Percentiles rank a stretch among this genome's conserved stretches.
Conservation (phyloP, 1,140 invertebrate genomes). For the Ceratoteleas bidentatus region DNA sequence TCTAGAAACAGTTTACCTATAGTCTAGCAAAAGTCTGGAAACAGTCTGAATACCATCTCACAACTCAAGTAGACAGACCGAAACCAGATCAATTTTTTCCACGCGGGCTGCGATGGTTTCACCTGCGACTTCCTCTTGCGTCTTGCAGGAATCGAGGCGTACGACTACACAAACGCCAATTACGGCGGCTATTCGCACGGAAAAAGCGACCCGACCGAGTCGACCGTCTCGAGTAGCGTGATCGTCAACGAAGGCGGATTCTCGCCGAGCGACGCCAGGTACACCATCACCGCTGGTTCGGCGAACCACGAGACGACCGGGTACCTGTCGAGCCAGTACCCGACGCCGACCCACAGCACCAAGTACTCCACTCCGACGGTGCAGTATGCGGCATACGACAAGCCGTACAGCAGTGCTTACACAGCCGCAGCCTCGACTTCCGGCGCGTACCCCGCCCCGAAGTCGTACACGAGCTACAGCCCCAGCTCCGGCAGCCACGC, state of each 20-base stretch:
- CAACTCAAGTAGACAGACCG: no score
- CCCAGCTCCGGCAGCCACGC: constrained; percentile 25
- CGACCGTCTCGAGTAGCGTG: constrained; percentile 51
- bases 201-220: constrained; percentile 63
- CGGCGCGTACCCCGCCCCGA: constrained; percentile 28
- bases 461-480: constrained; percentile 48
- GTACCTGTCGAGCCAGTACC: constrained; percentile 43
- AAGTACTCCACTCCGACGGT: constrained; percentile 39
- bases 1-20: no score
- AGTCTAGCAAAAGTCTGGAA: no score
- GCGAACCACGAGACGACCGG: constrained; percentile 37
- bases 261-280: constrained; percentile 60
- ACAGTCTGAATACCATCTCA: no score
- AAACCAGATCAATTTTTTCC: constrained; percentile 14
- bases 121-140: constrained; percentile 45
- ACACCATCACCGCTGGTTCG: constrained; percentile 35
- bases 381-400: constrained; percentile 42
- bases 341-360: constrained; percentile 35
- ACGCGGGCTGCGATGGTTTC: constrained; percentile 38
- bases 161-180: constrained; percentile 56
- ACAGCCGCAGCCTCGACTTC: constrained; percentile 24
- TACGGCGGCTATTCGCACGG: constrained; percentile 62
- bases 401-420: constrained; percentile 36
- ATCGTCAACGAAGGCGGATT: constrained; percentile 52
- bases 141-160: constrained; percentile 59